Evolutionary conservation across 1,140 invertebrate genomes (phyloP).

Genomic region (Pygmarrhopalites habei): DNA sequence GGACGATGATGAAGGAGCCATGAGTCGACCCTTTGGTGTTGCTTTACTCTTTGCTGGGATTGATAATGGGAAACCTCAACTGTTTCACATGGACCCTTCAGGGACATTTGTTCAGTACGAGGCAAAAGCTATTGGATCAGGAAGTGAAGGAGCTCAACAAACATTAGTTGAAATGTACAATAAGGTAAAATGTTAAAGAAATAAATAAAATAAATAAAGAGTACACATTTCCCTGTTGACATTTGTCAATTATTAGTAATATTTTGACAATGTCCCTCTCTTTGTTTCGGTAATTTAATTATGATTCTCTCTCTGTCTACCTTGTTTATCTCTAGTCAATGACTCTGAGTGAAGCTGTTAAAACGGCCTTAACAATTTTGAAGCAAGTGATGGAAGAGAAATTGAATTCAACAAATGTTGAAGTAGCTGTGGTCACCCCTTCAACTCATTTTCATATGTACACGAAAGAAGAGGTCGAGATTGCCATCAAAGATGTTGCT

Average conservation of each 20-base stretch:
- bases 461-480: slow-evolving; percentile 79
- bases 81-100: slow-evolving; percentile 98
- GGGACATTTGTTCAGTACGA: slow-evolving; percentile 94
- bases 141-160: slow-evolving; percentile 97
- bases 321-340: slow-evolving; percentile 66
- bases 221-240: no score
- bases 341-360: slow-evolving; percentile 91
- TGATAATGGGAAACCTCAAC: slow-evolving; percentile 74
- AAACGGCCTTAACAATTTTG: slow-evolving; percentile 82
- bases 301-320: no score
- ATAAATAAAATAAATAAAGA: no score
- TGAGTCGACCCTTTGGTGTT: slow-evolving; percentile 98
- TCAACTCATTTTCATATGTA: slow-evolving; percentile 82
- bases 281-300: no score
- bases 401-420: slow-evolving; percentile 93
- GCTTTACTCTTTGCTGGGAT: slow-evolving; percentile 84
- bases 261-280: no score
- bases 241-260: no score
- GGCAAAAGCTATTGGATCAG: slow-evolving; percentile 98
- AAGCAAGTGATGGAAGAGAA: slow-evolving; percentile 99
- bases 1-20: slow-evolving; percentile 86
- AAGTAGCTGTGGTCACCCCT: slow-evolving; percentile 89
- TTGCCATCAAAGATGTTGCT: slow-evolving; percentile 58
- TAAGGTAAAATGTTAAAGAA: slow-evolving; percentile 63
- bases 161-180: slow-evolving; percentile 82